Base-by-base conservation (phyloP, 1,140 invertebrate genomes). In the Drosophila bipectinata region DNA sequence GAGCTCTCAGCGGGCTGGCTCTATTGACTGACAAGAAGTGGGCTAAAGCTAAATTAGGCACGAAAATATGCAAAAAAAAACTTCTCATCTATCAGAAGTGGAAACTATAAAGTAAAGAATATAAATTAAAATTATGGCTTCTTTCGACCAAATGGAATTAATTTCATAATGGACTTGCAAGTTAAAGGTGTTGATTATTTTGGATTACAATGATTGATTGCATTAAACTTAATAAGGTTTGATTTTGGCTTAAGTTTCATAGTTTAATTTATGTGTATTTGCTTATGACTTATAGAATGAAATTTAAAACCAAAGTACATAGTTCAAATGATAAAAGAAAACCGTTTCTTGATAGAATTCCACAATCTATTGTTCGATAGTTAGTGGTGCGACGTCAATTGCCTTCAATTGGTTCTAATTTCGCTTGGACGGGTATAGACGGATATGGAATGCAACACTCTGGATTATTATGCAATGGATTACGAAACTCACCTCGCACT, bases 401-500 rank as follows among this genome's bases (percentile, higher is more conserved):
- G 79, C 62, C 53, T 44, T 71, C 66, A 84, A 85, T 85, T 85
- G 77, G 68, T 58, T 15, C 80, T 68, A 84, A 80, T 80, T 85
- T 84, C 44, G 15, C 41, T 15, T 58, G 34, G 34, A n/a, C 10
- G 41, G 32, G 57, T 63, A 37, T 39, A 44, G 21, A 3, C 4
- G 26, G 26, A 44, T 14, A 3, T 3, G 26, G 26, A 21, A 15
- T 1, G 9, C 24, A 34, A 39, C 6, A n/a, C 39, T 5, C 10
- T 21, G 51, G 59, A 34, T 53, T 41, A 34, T 44, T 41, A 18
- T 41, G 8, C 28, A 32, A 6, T 15, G 26, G 6, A 28, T 28
- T 28, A 5, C 7, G 48, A 21, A 41, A 92, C 94, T 94, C 92
- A 97, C 97, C 96, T 96, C 94, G 93, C 97, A 98, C 92, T 96